A percentile compares a stretch with the other conserved stretches of the same genome.
These are phyloP conservation scores for Pterostichus madidus DNA, from an alignment of 2,888 invertebrate species.

Conservation along the genomic window DNA sequence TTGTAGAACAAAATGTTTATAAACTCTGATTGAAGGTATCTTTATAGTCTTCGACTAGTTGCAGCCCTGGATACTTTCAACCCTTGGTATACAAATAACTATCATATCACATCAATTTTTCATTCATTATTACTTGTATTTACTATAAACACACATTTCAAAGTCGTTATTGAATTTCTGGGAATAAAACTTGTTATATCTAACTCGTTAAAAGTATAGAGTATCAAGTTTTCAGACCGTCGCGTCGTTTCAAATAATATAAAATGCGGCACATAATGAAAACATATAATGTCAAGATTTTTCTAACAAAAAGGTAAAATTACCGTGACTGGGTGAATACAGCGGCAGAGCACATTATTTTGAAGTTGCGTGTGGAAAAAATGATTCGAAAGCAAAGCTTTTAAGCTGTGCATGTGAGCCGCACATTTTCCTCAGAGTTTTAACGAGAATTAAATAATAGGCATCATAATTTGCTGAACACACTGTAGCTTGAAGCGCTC, in stretches of 20 bases:
- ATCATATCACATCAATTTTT: too few species aligned
- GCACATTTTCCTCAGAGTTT: conserved; percentile 13
- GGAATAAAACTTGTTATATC: not conserved
- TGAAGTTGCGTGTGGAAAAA: conserved; percentile 50
- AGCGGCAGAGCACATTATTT: conserved; percentile 20
- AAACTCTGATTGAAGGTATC: too few species aligned
- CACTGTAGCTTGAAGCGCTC: not conserved
- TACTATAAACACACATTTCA: too few species aligned
- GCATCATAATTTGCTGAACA: conserved; percentile 38
- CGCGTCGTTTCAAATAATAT: not conserved
- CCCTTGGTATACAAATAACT: too few species aligned
- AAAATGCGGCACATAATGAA: conserved; percentile 21
- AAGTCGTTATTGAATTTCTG: not conserved
- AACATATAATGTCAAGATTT: conserved; percentile 47
- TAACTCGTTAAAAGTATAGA: not conserved
- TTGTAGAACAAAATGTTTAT: too few species aligned
- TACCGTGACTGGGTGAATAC: conserved; percentile 16
- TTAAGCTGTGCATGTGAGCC: conserved; percentile 49
- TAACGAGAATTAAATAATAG: conserved; percentile 54
- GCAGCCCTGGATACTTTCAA: too few species aligned
- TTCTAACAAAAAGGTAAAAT: conserved; percentile 40
- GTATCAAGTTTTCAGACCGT: not conserved
- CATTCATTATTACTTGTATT: too few species aligned
- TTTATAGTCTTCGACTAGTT: too few species aligned
- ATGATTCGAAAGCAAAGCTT: conserved; percentile 44